Evolutionary conservation across 2,888 invertebrate species (phyloP).

Genomic region (Selenia dentaria): DNA sequence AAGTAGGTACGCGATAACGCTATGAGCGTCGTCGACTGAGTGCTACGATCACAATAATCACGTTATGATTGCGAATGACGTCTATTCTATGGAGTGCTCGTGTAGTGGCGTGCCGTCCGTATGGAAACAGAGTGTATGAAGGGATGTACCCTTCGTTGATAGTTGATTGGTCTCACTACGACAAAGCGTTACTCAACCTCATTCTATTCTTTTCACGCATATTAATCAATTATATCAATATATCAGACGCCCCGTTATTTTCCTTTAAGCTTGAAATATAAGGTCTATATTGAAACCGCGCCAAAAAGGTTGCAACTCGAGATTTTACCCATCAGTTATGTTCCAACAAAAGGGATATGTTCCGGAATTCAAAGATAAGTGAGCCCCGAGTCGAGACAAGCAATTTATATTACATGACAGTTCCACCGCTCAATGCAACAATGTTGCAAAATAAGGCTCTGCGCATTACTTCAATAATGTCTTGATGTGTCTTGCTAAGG

Average conservation of each 20-base stretch:
- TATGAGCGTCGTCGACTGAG: no score
- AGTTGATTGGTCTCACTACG: no score
- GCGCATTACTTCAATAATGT: slow-evolving; percentile 2
- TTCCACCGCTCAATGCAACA: slow-evolving; percentile 18
- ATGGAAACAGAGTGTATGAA: no score
- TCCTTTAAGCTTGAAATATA: not conserved
- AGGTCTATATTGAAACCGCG: not conserved
- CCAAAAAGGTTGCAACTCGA: slow-evolving; percentile 1
- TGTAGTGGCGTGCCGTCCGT: no score
- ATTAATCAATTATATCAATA: no score
- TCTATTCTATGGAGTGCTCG: no score
- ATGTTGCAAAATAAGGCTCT: slow-evolving; percentile 17
- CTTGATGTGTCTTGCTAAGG: not conserved
- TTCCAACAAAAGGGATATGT: slow-evolving; percentile 12
- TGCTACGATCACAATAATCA: no score
- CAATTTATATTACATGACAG: slow-evolving; percentile 21
- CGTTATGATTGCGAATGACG: no score
- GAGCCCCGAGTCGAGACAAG: slow-evolving; percentile 8
- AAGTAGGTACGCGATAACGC: no score
- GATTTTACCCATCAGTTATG: slow-evolving; percentile 7
- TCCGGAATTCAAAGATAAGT: slow-evolving; percentile 15
- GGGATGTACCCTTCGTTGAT: no score
- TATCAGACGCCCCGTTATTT: not conserved
- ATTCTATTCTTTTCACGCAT: no score
- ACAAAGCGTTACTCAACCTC: no score